These are phyloP conservation scores for Brachylomia viminalis DNA, from an alignment of 2,888 invertebrate genomes.

Conservation along the genomic window DNA sequence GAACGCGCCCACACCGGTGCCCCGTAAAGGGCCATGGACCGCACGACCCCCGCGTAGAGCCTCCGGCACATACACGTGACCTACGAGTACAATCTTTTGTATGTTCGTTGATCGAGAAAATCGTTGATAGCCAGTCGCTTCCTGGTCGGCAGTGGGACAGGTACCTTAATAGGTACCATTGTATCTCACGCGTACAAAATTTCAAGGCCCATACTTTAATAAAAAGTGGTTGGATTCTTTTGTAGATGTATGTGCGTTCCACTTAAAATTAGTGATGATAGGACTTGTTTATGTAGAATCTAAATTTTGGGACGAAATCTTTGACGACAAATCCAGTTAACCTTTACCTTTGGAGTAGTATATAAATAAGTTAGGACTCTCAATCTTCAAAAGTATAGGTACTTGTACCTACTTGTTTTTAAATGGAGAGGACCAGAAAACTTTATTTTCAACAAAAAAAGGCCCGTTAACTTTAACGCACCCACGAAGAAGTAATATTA, in stretches of 20 bases:
- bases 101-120: neutral
- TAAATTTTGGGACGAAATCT: neutral
- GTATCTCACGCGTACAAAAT: neutral
- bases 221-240: neutral
- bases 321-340: neutral
- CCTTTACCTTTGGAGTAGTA: too few relatives aligned
- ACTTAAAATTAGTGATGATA: neutral
- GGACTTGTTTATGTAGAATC: neutral
- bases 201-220: neutral
- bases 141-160: too few relatives aligned
- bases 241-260: neutral
- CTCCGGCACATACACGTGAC: neutral
- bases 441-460: neutral
- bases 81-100: neutral
- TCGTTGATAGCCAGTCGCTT: neutral
- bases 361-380: neutral
- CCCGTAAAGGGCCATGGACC: too few relatives aligned
- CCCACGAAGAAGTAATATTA: conserved; percentile 59
- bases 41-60: too few relatives aligned
- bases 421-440: neutral
- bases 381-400: neutral
- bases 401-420: neutral
- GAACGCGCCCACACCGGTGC: too few relatives aligned
- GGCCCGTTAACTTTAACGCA: conserved; percentile 9
- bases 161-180: neutral